These are phyloP conservation scores for Agriopis leucophaearia DNA, from an alignment of 2,888 invertebrate species.

Conservation along the genomic window DNA sequence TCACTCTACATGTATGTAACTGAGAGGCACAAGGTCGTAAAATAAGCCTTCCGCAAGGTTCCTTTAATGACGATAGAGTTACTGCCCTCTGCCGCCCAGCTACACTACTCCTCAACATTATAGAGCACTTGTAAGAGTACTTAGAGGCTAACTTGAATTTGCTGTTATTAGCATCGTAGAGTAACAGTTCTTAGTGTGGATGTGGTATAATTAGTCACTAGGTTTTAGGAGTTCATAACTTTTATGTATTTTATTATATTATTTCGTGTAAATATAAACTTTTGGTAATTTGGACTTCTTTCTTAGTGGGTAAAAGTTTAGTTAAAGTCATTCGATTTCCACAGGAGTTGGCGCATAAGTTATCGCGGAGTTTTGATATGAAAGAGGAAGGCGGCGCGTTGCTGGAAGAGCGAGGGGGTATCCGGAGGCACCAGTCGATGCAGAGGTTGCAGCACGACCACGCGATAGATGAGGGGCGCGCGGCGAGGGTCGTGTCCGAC, in stretches of 20 bases:
- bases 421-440: slow-evolving; percentile 92
- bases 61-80: slow-evolving; percentile 58
- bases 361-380: slow-evolving; percentile 95
- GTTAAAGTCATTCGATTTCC: slow-evolving; percentile 49
- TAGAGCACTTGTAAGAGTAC: slow-evolving; percentile 74
- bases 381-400: slow-evolving; percentile 93
- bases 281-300: slow-evolving; percentile 22
- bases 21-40: slow-evolving; percentile 82
- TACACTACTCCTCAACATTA: slow-evolving; percentile 74
- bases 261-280: slow-evolving; percentile 48
- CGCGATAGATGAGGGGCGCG: slow-evolving; percentile 80
- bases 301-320: slow-evolving; percentile 4
- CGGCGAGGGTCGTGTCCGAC: slow-evolving; percentile 91
- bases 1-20: slow-evolving; percentile 79
- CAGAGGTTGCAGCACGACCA: slow-evolving; percentile 89
- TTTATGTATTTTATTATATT: slow-evolving; percentile 39
- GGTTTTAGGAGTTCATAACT: slow-evolving; percentile 56
- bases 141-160: slow-evolving; percentile 81
- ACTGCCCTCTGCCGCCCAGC: slow-evolving; percentile 83
- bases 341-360: slow-evolving; percentile 95
- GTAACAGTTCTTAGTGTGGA: slow-evolving; percentile 76
- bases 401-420: slow-evolving; percentile 88
- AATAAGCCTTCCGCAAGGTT: slow-evolving; percentile 41
- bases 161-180: slow-evolving; percentile 81
- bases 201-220: slow-evolving; percentile 76